Evolutionary conservation across 2,113 vertebrate genomes (phyloP), one percentile per base, ranked within the genome.

Genomic region (Antechinus stuartii): DNA sequence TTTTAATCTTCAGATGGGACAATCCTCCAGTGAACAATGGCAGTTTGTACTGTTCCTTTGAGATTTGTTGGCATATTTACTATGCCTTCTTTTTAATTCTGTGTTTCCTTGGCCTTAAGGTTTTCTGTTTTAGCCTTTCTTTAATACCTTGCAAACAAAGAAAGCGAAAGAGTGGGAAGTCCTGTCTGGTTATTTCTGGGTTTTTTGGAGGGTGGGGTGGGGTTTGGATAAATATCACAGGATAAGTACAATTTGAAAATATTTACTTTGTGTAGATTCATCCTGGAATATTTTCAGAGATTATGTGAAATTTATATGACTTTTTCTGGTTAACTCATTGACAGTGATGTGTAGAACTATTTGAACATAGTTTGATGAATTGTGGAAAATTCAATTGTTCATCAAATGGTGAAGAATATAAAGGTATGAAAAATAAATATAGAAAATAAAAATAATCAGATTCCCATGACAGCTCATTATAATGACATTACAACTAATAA

Each of bases 201-300:
- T 9, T 57, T 68, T 35, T 35, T 35, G 9, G 3, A 4, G 30
- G 9, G 30, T 19, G 35, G 35, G 35, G 56, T 27, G 54, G 12
- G 14, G 27, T n/a, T 76, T n/a, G 16, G 68, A 76, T 14, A 76
- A 76, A 76, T 52, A 52, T 52, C 50, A 52, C 30, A n/a, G 68
- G 4, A 22, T 35, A 35, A 68, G 27, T 61, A 90, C 92, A 8
- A 35, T 76, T 93, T 93, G 89, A 89, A 90, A 94, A 94, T 91
- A 91, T 56, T 94, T 94, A 76, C 92, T 94, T 89, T 94, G 35
- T 19, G 27, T 91, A 93, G 68, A 42, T 22, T 93, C 76, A 94
- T 42, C 52, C 91, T 91, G 42, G 46, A 93, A 54, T 25, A 90
- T 46, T 95, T 93, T 96, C 14, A 95, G 52, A 25, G 84, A 9